Conservation (phyloP, 2,888 invertebrate genomes). For the Ennomos fuscantarius region DNA sequence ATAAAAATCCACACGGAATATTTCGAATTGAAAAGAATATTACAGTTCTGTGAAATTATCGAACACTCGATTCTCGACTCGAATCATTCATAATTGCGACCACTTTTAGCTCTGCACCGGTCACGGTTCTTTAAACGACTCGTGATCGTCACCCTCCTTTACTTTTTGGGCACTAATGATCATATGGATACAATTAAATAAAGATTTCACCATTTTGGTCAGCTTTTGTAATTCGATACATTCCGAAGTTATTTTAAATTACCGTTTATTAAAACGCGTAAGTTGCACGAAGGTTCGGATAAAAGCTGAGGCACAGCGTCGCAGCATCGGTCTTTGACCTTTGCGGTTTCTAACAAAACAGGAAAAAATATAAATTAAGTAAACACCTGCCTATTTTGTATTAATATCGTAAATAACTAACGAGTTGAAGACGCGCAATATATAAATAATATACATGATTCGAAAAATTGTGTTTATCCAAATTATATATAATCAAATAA, state of each 20-base stretch:
- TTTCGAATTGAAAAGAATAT: conserved; percentile 1
- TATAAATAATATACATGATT: too few species aligned
- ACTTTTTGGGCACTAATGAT: conserved; percentile 26
- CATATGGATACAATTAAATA: conserved; percentile 26
- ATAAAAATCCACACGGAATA: too few species aligned
- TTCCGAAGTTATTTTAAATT: conserved; percentile 12
- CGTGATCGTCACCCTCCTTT: conserved; percentile 24
- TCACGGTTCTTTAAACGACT: conserved; percentile 24
- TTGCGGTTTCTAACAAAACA: conserved; percentile 22
- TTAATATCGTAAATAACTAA: conserved; percentile 1
- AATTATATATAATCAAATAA: too few species aligned
- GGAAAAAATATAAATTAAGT: conserved; percentile 16
- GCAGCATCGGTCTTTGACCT: conserved; percentile 17
- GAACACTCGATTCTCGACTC: conserved; percentile 5
- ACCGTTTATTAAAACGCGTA: conserved; percentile 5
- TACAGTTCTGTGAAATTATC: conserved; percentile 15
- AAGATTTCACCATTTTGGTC: conserved; percentile 27
- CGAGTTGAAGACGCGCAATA: neutral
- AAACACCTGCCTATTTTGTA: conserved; percentile 5
- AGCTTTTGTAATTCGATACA: conserved; percentile 14
- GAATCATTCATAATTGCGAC: conserved; percentile 16
- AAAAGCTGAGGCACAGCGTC: neutral
- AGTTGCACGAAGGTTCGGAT: neutral
- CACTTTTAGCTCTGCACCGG: conserved; percentile 10
- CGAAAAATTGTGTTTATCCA: neutral